Conservation (phyloP, 2,113 vertebrate species). For the Petroica traversi region DNA sequence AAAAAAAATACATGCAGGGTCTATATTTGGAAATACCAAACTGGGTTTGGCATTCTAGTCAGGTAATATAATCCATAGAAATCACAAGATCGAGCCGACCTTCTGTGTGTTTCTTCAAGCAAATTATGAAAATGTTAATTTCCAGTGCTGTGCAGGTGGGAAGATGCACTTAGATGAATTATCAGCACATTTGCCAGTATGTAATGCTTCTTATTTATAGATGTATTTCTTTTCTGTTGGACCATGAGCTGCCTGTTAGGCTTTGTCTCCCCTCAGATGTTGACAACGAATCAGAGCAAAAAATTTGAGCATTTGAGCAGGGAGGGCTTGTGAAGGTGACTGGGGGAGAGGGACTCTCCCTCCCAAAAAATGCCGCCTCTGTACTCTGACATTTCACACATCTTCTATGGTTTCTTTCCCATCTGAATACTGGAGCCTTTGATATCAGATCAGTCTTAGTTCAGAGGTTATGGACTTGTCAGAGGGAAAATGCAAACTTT, state of each 20-base stretch:
- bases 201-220: neutral
- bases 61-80: neutral
- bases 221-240: neutral
- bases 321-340: too few relatives aligned
- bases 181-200: neutral
- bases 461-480: neutral
- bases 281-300: neutral
- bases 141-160: neutral
- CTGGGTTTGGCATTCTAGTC: neutral
- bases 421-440: neutral
- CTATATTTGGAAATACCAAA: neutral
- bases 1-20: neutral
- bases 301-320: accelerated
- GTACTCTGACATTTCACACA: neutral
- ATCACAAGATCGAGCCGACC: neutral
- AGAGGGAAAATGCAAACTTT: neutral
- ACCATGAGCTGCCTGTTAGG: neutral
- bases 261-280: neutral
- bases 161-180: neutral
- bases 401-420: neutral
- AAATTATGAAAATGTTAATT: neutral
- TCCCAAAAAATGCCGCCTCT: neutral
- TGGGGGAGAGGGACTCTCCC: neutral
- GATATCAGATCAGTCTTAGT: neutral
- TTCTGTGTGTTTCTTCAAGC: neutral